Evolutionary conservation across 2,888 invertebrate species (phyloP).

Genomic region (Norana najaformis): DNA sequence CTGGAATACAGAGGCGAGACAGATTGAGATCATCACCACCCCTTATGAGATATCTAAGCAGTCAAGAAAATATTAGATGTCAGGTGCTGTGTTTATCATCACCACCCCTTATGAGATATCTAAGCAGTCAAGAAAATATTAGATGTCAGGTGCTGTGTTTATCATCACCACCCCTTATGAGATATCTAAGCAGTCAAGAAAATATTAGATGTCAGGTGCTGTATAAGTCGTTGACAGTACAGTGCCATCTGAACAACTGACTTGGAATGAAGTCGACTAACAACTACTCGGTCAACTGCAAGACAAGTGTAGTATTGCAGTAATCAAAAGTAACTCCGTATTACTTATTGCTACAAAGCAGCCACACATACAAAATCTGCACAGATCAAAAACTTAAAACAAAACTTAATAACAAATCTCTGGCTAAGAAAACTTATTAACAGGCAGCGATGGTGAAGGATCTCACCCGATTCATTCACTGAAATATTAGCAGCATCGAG

Average conservation of each 20-base stretch:
- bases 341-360: neutral
- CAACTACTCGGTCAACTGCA: neutral
- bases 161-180: conserved; percentile 2
- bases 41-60: too few relatives aligned
- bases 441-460: too few relatives aligned
- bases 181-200: neutral
- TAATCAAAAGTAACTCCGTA: neutral
- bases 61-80: too few relatives aligned
- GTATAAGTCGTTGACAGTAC: neutral
- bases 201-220: neutral
- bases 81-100: too few relatives aligned
- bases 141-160: neutral
- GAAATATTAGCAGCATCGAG: too few relatives aligned
- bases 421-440: too few relatives aligned
- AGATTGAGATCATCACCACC: too few relatives aligned
- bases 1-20: too few relatives aligned
- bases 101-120: neutral
- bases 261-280: neutral
- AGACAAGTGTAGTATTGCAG: neutral
- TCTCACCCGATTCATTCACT: too few relatives aligned
- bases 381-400: neutral
- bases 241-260: neutral
- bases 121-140: neutral
- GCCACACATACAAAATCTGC: neutral
- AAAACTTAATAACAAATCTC: too few relatives aligned